Conservation (phyloP, 2,888 invertebrate genomes). For the Andrena bicolor region DNA sequence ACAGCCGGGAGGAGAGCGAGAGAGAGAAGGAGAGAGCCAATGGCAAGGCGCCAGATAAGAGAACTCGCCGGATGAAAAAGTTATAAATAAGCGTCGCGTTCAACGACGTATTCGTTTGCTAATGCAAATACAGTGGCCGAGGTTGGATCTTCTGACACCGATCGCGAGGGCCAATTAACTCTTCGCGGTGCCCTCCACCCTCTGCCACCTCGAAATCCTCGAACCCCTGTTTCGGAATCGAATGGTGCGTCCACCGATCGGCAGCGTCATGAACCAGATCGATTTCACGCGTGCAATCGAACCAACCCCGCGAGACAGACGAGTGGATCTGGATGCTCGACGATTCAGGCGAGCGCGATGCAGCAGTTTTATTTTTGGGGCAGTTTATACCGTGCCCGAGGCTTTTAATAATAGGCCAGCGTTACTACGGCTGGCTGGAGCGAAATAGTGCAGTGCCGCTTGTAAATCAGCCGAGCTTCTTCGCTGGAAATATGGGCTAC, state of each 20-base stretch:
- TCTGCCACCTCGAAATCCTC: background rate
- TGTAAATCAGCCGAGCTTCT: conserved; percentile 3
- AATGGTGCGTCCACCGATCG: conserved; percentile 16
- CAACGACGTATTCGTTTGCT: conserved; percentile 67
- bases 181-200: background rate
- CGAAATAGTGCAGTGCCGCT: conserved; percentile 42
- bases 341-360: conserved; percentile 1
- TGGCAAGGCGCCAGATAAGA: conserved; percentile 78
- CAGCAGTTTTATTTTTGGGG: conserved; percentile 56
- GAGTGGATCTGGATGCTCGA: background rate
- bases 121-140: conserved; percentile 64
- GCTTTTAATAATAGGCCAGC: conserved; percentile 57
- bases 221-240: conserved; percentile 1
- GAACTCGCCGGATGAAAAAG: conserved; percentile 72
- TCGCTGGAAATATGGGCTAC: conserved; percentile 31
- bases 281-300: background rate
- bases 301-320: background rate
- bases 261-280: background rate
- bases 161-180: conserved; percentile 43
- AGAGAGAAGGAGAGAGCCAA: conserved; percentile 23
- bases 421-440: conserved; percentile 38
- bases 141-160: conserved; percentile 38
- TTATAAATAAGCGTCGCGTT: conserved; percentile 78
- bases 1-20: conserved; percentile 17
- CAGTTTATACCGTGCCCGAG: conserved; percentile 48